Evolutionary conservation across 2,113 vertebrate genomes (phyloP).

Genomic region (Rhinopomastus cyanomelas): DNA sequence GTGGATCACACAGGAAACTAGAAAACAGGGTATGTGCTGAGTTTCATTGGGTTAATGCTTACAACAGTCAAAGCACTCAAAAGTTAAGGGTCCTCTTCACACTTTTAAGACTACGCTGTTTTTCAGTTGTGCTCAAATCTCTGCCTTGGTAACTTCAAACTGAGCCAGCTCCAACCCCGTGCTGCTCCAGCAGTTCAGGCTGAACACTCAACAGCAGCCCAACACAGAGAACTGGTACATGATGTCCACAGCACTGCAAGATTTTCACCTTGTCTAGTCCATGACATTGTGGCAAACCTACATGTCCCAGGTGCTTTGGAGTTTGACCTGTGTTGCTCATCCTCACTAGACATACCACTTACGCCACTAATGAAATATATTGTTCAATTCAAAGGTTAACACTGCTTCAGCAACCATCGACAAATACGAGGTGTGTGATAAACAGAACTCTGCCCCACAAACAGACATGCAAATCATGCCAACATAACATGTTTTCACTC

Average conservation of each 20-base stretch:
- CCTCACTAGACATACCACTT: not conserved
- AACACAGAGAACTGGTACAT: not conserved
- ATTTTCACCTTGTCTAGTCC: not conserved
- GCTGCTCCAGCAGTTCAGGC: not conserved
- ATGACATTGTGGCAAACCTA: slow-evolving; percentile 9
- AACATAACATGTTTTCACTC: slow-evolving; percentile 32
- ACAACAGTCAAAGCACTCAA: not conserved
- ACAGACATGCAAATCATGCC: slow-evolving; percentile 6
- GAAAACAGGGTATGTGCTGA: not conserved
- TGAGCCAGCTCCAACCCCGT: not conserved
- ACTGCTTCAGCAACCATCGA: slow-evolving; percentile 16
- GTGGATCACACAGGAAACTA: not conserved
- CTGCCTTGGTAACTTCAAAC: not conserved
- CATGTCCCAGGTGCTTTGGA: not conserved
- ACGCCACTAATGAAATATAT: not conserved
- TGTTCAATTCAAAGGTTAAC: slow-evolving; percentile 28
- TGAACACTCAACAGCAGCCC: slow-evolving; percentile 15
- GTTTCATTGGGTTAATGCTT: not conserved
- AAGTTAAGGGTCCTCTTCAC: not conserved
- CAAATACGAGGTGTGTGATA: not conserved
- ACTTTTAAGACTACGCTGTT: not conserved
- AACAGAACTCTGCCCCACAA: slow-evolving; percentile 9
- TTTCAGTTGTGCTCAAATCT: not conserved
- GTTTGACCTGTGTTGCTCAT: not conserved
- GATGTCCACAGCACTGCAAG: not conserved